A percentile compares a stretch with the other conserved stretches of the same genome.
These are phyloP conservation scores for Drosophila vallismaia DNA, from an alignment of 2,888 invertebrate species.

Conservation along the genomic window DNA sequence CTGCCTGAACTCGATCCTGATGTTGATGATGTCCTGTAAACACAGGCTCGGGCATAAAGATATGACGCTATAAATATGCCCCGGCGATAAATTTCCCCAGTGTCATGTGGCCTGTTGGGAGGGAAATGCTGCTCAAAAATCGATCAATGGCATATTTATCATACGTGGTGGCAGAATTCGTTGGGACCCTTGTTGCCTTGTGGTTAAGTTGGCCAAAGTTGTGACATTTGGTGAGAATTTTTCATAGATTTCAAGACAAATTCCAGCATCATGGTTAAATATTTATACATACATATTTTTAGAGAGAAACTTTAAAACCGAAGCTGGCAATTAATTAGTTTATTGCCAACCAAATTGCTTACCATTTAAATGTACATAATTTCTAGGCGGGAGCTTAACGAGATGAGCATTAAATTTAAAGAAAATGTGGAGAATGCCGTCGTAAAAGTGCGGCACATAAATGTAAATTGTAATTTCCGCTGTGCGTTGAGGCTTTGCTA, in stretches of 20 bases:
- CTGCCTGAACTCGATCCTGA: conserved; percentile 19
- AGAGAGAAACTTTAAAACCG: neutral
- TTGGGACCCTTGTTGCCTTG: conserved; percentile 14
- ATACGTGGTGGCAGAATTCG: conserved; percentile 56
- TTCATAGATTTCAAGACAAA: neutral
- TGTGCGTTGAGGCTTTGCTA: conserved; percentile 18
- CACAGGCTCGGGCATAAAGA: conserved; percentile 61
- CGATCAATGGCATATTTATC: conserved; percentile 81
- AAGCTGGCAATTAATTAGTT: conserved; percentile 38
- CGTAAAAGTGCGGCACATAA: conserved; percentile 54
- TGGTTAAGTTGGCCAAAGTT: conserved; percentile 28
- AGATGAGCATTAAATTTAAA: conserved; percentile 44
- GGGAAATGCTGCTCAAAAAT: conserved; percentile 69
- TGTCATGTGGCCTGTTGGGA: conserved; percentile 18
- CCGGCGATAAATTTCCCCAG: conserved; percentile 69
- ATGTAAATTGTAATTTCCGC: conserved; percentile 71
- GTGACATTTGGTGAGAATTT: conserved; percentile 9
- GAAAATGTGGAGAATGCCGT: conserved; percentile 35
- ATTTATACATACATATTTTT: neutral
- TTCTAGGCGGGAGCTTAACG: conserved; percentile 51
- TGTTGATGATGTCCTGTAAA: conserved; percentile 77
- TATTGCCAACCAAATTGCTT: conserved; percentile 38
- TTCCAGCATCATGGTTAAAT: neutral
- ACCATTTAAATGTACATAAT: conserved; percentile 52
- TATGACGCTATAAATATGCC: conserved; percentile 76